Evolutionary conservation across 2,113 vertebrate genomes (phyloP).

Genomic region (Larimichthys polyactis): DNA sequence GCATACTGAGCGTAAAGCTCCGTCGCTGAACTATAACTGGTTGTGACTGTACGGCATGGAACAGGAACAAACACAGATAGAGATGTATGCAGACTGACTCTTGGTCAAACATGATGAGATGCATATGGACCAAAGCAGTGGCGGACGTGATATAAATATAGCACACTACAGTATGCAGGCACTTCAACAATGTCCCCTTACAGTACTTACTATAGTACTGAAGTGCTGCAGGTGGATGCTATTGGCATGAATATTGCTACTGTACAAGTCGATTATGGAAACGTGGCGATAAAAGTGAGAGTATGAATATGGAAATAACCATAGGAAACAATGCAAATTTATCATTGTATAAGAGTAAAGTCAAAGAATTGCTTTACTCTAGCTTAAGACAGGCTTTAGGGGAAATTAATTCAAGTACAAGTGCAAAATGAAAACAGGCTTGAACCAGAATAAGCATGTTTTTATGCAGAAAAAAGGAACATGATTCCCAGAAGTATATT

Average conservation of each 20-base stretch:
- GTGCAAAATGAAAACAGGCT: slow-evolving; percentile 42
- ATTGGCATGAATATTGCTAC: slow-evolving; percentile 49
- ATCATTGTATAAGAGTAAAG: slow-evolving; percentile 22
- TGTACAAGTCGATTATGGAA: slow-evolving; percentile 42
- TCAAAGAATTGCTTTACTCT: slow-evolving; percentile 20
- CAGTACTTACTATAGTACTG: background rate
- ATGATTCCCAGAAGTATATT: slow-evolving; percentile 68
- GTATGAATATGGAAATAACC: slow-evolving; percentile 54
- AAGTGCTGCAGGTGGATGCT: slow-evolving; percentile 44
- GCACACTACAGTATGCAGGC: slow-evolving; percentile 5
- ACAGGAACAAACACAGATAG: slow-evolving; percentile 7
- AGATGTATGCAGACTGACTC: slow-evolving; percentile 9
- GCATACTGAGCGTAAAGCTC: slow-evolving; percentile 38
- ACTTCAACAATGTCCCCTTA: slow-evolving; percentile 23
- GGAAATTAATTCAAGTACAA: slow-evolving; percentile 53
- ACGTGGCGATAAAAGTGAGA: slow-evolving; percentile 25
- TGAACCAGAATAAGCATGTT: slow-evolving; percentile 54
- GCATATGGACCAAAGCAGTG: slow-evolving; percentile 24
- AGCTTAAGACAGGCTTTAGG: slow-evolving; percentile 29
- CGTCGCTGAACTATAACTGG: slow-evolving; percentile 17
- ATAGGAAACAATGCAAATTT: slow-evolving; percentile 43
- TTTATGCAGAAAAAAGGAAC: slow-evolving; percentile 52
- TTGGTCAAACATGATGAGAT: slow-evolving; percentile 27
- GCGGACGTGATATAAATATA: slow-evolving; percentile 24
- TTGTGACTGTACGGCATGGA: slow-evolving; percentile 40